phyloP scores from a whole-genome alignment of 1,140 invertebrate species.

The Drosophila lacertosa region DNA sequence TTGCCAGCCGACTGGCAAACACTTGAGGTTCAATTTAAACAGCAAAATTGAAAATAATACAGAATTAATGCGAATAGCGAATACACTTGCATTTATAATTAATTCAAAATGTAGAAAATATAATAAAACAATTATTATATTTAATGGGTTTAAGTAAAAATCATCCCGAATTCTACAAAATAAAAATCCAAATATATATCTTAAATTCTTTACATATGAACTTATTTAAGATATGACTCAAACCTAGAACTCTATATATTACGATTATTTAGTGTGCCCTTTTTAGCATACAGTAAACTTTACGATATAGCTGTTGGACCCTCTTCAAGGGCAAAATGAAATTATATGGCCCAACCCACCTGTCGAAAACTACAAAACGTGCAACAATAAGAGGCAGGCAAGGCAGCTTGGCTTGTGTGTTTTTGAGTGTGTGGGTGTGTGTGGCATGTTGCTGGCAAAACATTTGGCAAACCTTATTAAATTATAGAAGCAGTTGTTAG shows the following conservation, averaged over 20 bases:
- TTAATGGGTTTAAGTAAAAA: too few species aligned
- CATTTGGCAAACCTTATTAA: constrained; percentile 73
- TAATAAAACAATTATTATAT: too few species aligned
- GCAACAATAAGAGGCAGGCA: constrained; percentile 49
- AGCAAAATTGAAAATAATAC: constrained; percentile 1
- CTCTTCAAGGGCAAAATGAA: constrained; percentile 59
- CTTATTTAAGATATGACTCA: neutral
- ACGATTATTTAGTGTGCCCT: neutral
- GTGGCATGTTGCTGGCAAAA: constrained; percentile 49
- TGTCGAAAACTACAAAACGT: constrained; percentile 76
- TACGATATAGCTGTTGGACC: constrained; percentile 22
- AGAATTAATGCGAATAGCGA: neutral
- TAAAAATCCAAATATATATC: neutral
- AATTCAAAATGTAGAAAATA: too few species aligned
- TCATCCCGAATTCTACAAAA: too few species aligned
- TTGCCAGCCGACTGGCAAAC: neutral
- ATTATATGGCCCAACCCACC: constrained; percentile 63
- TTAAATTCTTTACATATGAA: neutral
- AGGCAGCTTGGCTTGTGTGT: constrained; percentile 10
- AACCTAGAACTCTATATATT: neutral
- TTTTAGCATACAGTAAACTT: constrained; percentile 7
- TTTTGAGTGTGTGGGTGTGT: constrained; percentile 22
- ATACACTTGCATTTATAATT: neutral
- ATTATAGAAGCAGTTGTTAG: constrained; percentile 60
- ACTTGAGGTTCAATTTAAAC: constrained; percentile 27